These are phyloP conservation scores for Mormyrops boulengeri DNA, from an alignment of 2,797 vertebrate species.

Conservation along the genomic window DNA sequence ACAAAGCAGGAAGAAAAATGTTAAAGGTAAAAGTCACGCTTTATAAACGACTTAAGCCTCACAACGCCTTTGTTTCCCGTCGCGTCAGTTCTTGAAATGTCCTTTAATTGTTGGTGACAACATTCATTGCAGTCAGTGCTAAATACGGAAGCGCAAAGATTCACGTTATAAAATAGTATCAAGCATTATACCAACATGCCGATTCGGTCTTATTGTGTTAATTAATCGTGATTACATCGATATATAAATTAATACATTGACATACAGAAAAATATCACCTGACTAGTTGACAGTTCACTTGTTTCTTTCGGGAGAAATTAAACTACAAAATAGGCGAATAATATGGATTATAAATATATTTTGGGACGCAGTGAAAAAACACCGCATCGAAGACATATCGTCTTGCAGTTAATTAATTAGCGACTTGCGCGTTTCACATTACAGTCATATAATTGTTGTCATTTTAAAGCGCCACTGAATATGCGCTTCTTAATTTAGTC, in stretches of 20 bases:
- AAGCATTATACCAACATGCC: neutral
- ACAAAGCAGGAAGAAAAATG: neutral
- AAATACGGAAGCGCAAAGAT: neutral
- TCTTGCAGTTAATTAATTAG: neutral
- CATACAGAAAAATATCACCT: neutral
- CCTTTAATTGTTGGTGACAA: conserved; percentile 14
- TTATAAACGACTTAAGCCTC: neutral
- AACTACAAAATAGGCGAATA: neutral
- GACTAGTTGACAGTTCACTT: neutral
- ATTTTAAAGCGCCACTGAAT: neutral
- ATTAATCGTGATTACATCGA: neutral
- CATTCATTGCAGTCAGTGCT: conserved; percentile 9
- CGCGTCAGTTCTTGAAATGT: neutral
- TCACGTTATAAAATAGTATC: neutral
- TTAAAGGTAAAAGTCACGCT: neutral
- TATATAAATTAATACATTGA: neutral
- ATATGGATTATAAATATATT: neutral
- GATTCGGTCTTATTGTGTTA: neutral
- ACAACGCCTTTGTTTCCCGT: neutral
- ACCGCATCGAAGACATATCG: neutral
- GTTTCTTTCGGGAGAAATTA: neutral
- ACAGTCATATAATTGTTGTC: neutral
- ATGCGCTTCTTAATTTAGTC: neutral
- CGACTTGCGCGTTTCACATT: neutral
- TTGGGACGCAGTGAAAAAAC: neutral